These are phyloP conservation scores for Arvicanthis niloticus DNA, from an alignment of 2,113 vertebrate species.

Conservation along the genomic window DNA sequence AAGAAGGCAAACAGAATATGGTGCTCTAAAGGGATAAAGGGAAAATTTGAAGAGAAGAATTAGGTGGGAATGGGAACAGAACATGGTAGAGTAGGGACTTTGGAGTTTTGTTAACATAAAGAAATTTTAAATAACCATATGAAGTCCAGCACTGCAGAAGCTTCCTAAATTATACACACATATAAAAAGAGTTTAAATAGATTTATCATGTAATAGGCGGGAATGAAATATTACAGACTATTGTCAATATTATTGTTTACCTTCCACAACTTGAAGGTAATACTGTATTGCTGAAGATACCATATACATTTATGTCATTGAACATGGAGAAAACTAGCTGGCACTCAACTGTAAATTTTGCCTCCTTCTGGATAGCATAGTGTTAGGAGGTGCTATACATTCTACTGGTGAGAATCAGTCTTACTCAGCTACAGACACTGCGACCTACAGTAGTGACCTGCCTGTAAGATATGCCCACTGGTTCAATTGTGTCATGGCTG, in stretches of 20 bases:
- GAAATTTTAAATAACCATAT: neutral
- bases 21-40: neutral
- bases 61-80: neutral
- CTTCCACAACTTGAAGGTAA: neutral
- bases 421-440: neutral
- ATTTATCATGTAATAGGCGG: neutral
- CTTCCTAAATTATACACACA: neutral
- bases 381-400: neutral
- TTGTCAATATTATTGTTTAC: neutral
- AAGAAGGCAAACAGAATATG: neutral
- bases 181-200: neutral
- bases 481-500: neutral
- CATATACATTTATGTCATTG: neutral
- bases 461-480: neutral
- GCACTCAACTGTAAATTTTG: neutral
- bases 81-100: neutral
- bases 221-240: neutral
- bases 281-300: neutral
- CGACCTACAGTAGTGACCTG: neutral
- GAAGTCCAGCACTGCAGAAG: neutral
- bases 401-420: neutral
- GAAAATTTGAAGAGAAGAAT: neutral
- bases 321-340: neutral
- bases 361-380: neutral
- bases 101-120: neutral